Conservation (phyloP, 2,113 vertebrate species). For the Corvus cornix region DNA sequence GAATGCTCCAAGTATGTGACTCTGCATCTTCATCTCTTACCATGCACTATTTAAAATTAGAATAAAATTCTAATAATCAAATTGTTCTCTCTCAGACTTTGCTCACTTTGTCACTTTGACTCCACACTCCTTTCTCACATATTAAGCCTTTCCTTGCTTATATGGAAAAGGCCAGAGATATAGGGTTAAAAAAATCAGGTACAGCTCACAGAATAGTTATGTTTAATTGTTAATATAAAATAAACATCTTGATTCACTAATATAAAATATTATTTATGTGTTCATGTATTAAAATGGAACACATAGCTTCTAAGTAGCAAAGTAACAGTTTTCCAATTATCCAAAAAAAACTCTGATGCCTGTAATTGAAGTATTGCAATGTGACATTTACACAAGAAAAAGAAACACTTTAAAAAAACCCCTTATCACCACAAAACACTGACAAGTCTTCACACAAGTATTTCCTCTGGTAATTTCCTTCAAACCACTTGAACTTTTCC, state of each 20-base stretch:
- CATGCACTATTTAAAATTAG: not conserved
- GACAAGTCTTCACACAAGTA: not conserved
- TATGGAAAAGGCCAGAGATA: not conserved
- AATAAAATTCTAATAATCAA: not conserved
- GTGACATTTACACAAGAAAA: not conserved
- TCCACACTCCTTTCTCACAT: not conserved
- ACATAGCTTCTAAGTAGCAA: not conserved
- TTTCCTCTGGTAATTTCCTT: not conserved
- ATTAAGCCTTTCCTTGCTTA: not conserved
- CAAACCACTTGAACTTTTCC: not conserved
- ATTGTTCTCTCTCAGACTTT: not conserved
- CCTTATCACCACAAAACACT: not conserved
- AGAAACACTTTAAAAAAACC: fast-evolving
- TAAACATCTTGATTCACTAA: not conserved
- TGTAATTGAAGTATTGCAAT: not conserved
- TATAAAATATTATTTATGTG: not conserved
- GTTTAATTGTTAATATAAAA: not conserved
- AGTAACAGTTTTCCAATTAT: not conserved
- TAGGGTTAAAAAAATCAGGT: not conserved
- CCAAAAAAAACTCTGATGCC: not conserved
- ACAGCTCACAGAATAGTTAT: not conserved
- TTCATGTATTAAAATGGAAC: not conserved
- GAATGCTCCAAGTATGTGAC: not conserved
- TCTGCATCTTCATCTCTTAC: not conserved
- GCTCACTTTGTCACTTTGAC: not conserved